Evolutionary conservation across 2,888 invertebrate genomes (phyloP).

Genomic region (Rhodophaea formosa): DNA sequence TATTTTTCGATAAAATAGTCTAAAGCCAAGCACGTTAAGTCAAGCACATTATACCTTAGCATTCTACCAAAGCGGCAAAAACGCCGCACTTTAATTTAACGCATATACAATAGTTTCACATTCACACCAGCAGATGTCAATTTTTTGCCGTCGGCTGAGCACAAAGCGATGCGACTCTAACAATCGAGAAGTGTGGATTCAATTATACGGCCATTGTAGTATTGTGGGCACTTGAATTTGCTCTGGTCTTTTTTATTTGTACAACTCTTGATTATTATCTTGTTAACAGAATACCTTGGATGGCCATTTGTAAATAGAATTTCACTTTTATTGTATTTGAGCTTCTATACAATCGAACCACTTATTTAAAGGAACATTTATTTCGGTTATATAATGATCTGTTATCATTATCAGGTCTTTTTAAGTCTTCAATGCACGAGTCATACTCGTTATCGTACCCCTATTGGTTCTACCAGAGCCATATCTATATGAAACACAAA

Average conservation of each 20-base stretch:
- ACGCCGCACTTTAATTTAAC: conserved; percentile 1
- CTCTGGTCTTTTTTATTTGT: conserved; percentile 28
- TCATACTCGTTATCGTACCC: too few species aligned
- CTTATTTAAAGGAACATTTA: too few species aligned
- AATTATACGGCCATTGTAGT: conserved; percentile 54
- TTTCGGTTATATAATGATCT: too few species aligned
- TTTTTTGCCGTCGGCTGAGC: conserved; percentile 33
- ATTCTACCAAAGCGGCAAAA: neutral
- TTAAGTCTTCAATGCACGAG: too few species aligned
- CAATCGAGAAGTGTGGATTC: conserved; percentile 50
- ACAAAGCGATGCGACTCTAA: conserved; percentile 15
- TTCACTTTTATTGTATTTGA: neutral
- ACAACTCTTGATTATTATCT: conserved; percentile 3
- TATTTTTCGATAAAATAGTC: too few species aligned
- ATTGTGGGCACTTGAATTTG: conserved; percentile 35
- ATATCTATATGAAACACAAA: conserved; percentile 95
- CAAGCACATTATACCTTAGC: too few species aligned
- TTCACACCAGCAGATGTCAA: conserved; percentile 50
- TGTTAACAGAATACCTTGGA: conserved; percentile 9
- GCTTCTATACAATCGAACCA: neutral
- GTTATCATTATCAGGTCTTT: too few species aligned
- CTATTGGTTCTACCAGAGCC: too few species aligned
- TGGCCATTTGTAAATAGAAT: conserved; percentile 3
- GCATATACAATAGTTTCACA: conserved; percentile 16
- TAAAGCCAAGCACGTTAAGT: too few species aligned